phyloP scores from a whole-genome alignment of 2,113 vertebrate genomes.

The Antigone vipio region DNA sequence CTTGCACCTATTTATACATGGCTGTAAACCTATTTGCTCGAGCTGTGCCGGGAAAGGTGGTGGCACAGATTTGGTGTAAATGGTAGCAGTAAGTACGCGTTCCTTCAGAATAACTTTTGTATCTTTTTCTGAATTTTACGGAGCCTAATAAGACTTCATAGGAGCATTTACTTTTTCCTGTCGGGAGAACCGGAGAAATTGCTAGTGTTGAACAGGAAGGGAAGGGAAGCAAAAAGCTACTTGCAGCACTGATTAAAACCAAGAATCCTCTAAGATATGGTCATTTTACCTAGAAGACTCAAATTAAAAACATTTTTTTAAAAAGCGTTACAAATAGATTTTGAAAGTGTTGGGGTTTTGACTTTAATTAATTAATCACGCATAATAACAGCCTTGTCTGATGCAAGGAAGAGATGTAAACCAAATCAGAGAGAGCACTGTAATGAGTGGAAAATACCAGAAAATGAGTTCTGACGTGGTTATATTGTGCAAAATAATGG shows the following conservation, averaged over 20 bases:
- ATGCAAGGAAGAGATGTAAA: background rate
- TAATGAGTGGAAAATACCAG: background rate
- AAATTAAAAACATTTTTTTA: background rate
- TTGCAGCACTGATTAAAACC: background rate
- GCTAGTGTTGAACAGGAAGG: background rate
- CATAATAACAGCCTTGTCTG: background rate
- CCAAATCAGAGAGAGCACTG: background rate
- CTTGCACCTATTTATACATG: background rate
- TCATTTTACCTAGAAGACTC: background rate
- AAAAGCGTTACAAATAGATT: background rate
- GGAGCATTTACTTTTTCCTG: background rate
- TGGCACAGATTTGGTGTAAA: background rate
- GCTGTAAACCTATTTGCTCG: background rate
- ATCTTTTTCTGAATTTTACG: background rate
- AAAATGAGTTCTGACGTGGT: background rate
- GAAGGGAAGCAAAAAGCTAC: background rate
- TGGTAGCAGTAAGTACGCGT: accelerated
- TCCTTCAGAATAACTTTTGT: background rate
- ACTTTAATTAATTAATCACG: background rate
- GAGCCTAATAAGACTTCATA: background rate
- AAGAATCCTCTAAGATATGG: background rate
- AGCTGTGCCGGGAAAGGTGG: background rate
- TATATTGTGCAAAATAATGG: background rate
- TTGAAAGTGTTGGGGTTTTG: background rate
- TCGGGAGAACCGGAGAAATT: background rate